phyloP scores from a whole-genome alignment of 1,140 invertebrate species.

The Oryctes rhinoceros region DNA sequence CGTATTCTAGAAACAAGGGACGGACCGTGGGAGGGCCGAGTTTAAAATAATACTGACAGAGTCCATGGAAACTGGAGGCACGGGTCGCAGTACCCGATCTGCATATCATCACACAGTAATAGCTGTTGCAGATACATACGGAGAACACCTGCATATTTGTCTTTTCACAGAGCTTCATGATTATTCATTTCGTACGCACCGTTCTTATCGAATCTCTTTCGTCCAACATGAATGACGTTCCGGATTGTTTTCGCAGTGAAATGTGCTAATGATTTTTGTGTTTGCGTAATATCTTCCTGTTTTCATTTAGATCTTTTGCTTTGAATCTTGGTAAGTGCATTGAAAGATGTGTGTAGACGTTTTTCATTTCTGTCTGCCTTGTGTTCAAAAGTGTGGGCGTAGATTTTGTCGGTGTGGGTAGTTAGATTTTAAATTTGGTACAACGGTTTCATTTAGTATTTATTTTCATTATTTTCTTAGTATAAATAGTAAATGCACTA shows the following conservation, averaged over 20 bases:
- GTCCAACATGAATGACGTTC: not conserved
- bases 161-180: not conserved
- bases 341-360: not conserved
- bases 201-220: not conserved
- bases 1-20: conserved; percentile 28
- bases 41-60: conserved; percentile 35
- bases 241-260: not conserved
- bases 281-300: not conserved
- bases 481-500: not conserved
- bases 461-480: not conserved
- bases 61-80: conserved; percentile 29
- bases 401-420: conserved; percentile 9
- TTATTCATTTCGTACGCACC: not conserved
- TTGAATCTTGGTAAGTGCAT: conserved; percentile 28
- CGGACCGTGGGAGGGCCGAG: conserved; percentile 31
- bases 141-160: conserved; percentile 32
- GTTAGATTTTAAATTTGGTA: not conserved
- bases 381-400: not conserved
- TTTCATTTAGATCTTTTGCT: not conserved
- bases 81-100: conserved; percentile 32
- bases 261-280: not conserved
- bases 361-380: not conserved
- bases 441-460: not conserved
- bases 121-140: conserved; percentile 27
- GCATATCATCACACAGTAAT: conserved; percentile 34